Base-by-base conservation (phyloP, 2,888 invertebrate genomes). In the Scotopteryx bipunctaria region DNA sequence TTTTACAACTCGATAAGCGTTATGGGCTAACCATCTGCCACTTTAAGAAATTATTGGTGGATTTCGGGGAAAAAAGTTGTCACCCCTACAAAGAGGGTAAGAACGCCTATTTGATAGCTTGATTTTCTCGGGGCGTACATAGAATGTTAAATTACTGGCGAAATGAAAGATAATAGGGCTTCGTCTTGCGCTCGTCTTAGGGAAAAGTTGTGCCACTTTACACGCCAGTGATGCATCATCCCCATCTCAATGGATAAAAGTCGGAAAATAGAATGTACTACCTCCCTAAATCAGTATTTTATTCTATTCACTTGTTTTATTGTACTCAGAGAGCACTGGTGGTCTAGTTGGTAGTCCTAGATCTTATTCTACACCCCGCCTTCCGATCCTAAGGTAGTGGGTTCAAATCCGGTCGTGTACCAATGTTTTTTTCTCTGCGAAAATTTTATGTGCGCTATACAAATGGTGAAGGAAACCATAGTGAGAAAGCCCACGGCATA, bases 131-230 rank as follows among this genome's bases (percentile, higher is more conserved):
- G 75, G 76, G 87, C 81, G 82, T 76, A 78, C 73, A 67, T 77
- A 81, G 86, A 89, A 87, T 88, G 88, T 86, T 87, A 89, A 89
- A 89, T 89, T 88, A 86, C 87, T 76, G 74, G 76, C 73, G 86
- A 88, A 89, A 90, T 89, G 86, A 88, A 88, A 89, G 89, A 89
- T 89, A 90, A 89, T 89, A 84, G 88, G 76, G 73, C 76, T 72
- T 79, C 79, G 77, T 81, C 81, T 81, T 80, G 76, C 77, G 70
- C 77, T 52, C 53, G 50, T 59, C 55, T 59, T 40, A 48, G 74
- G 76, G 70, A 76, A 53, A 81, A 85, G 73, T 79, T 81, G 73
- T 61, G 69, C 71, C 65, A 75, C 69, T 81, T 80, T 81, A 65
- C 68, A 14, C 11, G 16, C 63, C 63, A 67, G 59, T 60, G 51